Percentiles rank a stretch among this genome's conserved stretches.
These are phyloP conservation scores for Rhopilema esculentum DNA, from an alignment of 30 jellyfish, hydroid and myxozoan species.

Conservation along the genomic window DNA sequence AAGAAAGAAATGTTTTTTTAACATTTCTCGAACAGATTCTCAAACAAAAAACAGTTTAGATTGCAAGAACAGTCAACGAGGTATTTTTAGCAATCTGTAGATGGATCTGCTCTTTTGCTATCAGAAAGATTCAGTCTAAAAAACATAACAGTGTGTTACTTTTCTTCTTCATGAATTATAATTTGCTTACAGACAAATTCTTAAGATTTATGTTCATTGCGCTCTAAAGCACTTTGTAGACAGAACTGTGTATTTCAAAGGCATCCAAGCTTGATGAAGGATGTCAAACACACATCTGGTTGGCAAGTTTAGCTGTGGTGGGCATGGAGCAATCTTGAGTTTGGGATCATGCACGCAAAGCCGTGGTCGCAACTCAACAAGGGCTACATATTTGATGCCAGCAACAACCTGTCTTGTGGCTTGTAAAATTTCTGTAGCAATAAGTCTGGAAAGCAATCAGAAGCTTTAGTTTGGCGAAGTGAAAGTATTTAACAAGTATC, in stretches of 20 bases:
- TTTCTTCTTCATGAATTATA: no score
- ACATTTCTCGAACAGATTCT: no score
- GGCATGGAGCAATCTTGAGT: slow-evolving; percentile 47
- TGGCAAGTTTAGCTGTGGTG: slow-evolving; percentile 22
- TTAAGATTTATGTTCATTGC: no score
- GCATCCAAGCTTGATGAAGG: slow-evolving; percentile 24
- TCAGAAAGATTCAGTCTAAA: no score
- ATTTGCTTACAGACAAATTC: no score
- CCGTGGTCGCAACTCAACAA: slow-evolving; percentile 16
- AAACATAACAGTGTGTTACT: no score
- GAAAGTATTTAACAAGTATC: neutral
- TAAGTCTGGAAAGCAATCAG: slow-evolving; percentile 2
- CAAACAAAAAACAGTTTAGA: no score
- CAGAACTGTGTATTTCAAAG: slow-evolving; percentile 15
- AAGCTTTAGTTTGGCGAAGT: neutral
- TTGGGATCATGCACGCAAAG: slow-evolving; percentile 40
- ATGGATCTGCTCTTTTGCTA: no score
- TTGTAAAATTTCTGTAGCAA: slow-evolving; percentile 1
- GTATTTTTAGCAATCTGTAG: no score
- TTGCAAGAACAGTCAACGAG: no score
- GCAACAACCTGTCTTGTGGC: slow-evolving; percentile 43
- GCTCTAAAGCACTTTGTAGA: slow-evolving; percentile 6
- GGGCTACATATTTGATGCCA: slow-evolving; percentile 39
- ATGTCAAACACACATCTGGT: slow-evolving; percentile 41
- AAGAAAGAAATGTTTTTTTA: no score